Conservation (phyloP, 2,113 vertebrate genomes). For the Parus major region DNA sequence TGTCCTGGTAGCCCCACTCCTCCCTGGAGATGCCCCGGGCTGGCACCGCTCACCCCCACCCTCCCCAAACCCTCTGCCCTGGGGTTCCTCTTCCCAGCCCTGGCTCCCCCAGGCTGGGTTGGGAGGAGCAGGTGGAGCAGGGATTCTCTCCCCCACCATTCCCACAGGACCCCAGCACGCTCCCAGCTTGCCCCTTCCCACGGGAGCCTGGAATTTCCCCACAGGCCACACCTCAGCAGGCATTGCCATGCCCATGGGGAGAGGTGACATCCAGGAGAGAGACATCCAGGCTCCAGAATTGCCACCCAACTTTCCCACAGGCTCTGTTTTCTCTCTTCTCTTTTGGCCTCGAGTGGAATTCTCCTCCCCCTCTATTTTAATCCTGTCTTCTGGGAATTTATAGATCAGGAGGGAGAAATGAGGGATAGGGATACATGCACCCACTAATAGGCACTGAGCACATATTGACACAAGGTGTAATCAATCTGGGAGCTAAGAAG, state of each 20-base stretch:
- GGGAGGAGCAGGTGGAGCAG: background rate
- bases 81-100: background rate
- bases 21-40: background rate
- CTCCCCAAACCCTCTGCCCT: background rate
- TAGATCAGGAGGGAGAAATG: slow-evolving; percentile 63
- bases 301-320: slow-evolving; percentile 3
- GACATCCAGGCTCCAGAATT: background rate
- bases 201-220: background rate
- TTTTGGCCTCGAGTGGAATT: background rate
- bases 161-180: fast-evolving
- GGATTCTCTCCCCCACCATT: background rate
- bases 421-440: slow-evolving; percentile 41
- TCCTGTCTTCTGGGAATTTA: slow-evolving; percentile 74
- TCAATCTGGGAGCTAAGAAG: slow-evolving; percentile 59
- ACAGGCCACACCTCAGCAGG: fast-evolving
- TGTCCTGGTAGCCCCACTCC: background rate
- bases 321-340: background rate
- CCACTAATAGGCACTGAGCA: slow-evolving; percentile 57
- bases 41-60: fast-evolving
- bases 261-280: background rate
- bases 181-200: background rate
- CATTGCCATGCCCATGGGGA: background rate
- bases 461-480: slow-evolving; percentile 69
- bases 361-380: slow-evolving; percentile 57
- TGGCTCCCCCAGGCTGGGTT: fast-evolving